Evolutionary conservation across 1,140 invertebrate genomes (phyloP).

Genomic region (Drosophila bocki): DNA sequence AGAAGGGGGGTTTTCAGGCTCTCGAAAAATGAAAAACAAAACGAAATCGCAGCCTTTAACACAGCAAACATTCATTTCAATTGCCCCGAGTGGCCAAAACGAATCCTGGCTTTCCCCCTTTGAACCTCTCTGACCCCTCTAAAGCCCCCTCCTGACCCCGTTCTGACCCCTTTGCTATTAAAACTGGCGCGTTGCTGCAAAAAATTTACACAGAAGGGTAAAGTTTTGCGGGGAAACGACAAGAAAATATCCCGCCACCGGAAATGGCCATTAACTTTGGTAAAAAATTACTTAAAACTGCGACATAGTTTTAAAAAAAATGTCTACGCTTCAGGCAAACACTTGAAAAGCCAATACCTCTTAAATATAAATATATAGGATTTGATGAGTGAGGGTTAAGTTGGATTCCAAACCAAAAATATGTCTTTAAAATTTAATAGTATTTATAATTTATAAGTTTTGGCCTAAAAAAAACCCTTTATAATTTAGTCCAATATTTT

Average conservation of each 20-base stretch:
- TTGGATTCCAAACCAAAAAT: not conserved
- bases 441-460: no score
- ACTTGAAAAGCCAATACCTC: conserved; percentile 6
- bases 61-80: conserved; percentile 79
- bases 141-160: not conserved
- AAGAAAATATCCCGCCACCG: conserved; percentile 16
- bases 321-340: not conserved
- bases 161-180: conserved; percentile 19
- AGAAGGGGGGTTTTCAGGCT: not conserved
- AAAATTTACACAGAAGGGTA: conserved; percentile 33
- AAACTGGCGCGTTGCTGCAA: conserved; percentile 54
- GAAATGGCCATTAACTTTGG: conserved; percentile 23
- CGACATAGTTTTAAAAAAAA: conserved; percentile 1
- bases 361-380: not conserved
- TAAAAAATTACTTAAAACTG: conserved; percentile 30
- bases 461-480: no score
- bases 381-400: not conserved
- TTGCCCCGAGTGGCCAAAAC: conserved; percentile 60
- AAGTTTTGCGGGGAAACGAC: conserved; percentile 1
- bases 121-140: not conserved
- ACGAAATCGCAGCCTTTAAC: conserved; percentile 72
- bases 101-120: conserved; percentile 8
- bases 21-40: conserved; percentile 19
- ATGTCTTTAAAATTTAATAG: no score
- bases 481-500: no score